Percentiles rank a stretch among this genome's conserved stretches.
Conservation (phyloP, 2,888 invertebrate species). For the Gibbula magus region DNA sequence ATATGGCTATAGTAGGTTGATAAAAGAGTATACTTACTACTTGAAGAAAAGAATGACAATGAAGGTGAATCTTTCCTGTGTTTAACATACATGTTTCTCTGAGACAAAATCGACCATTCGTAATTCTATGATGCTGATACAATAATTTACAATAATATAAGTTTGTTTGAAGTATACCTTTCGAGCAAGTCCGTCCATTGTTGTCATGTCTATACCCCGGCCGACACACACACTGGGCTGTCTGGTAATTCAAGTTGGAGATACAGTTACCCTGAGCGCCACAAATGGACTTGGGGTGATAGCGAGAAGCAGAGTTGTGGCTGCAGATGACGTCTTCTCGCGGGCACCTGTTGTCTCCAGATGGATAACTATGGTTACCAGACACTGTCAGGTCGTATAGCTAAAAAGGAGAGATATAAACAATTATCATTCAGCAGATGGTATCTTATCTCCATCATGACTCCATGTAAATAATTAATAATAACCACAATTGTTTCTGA, state of each 20-base stretch:
- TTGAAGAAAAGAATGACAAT: no score
- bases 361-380: conserved; percentile 85
- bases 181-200: no score
- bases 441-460: no score
- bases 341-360: conserved; percentile 84
- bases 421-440: no score
- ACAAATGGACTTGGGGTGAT: conserved; percentile 48
- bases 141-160: no score
- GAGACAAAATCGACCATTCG: not conserved
- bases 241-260: conserved; percentile 80
- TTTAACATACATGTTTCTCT: not conserved
- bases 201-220: conserved; percentile 82
- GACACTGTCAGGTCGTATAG: conserved; percentile 88
- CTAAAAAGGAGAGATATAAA: conserved; percentile 74
- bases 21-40: no score
- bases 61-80: no score
- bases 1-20: no score
- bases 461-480: no score
- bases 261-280: conserved; percentile 86
- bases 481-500: no score
- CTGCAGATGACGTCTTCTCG: conserved; percentile 92
- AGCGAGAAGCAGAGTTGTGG: not conserved
- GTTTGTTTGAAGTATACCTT: no score
- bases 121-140: no score
- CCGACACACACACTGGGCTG: conserved; percentile 90